Conservation (phyloP, 1,140 invertebrate species). For the Planococcus citri region DNA sequence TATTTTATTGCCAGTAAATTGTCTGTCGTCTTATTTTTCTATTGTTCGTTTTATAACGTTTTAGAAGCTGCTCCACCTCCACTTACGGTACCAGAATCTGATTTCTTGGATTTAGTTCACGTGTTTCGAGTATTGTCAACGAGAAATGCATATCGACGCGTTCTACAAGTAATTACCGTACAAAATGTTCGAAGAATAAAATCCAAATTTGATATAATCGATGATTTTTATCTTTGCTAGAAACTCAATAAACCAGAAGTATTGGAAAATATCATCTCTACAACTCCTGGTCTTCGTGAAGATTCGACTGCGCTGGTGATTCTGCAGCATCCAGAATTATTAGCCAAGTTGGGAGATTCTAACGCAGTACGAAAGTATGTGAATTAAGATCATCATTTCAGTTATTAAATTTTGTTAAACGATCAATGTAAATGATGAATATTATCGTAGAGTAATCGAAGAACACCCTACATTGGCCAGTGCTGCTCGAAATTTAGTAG, state of each 20-base stretch:
- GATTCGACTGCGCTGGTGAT: slow-evolving; percentile 43
- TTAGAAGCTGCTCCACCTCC: neutral
- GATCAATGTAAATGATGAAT: neutral
- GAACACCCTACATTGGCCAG: slow-evolving; percentile 39
- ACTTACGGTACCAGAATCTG: neutral
- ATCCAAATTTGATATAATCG: neutral
- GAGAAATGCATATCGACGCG: neutral
- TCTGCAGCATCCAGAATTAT: slow-evolving; percentile 43
- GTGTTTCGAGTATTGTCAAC: slow-evolving; percentile 13
- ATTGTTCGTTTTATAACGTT: neutral
- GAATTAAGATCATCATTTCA: too few species aligned
- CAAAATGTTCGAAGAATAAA: neutral
- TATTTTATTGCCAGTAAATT: too few species aligned
- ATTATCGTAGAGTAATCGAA: slow-evolving; percentile 35
- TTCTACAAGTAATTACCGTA: slow-evolving; percentile 12
- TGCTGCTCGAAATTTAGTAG: slow-evolving; percentile 39
- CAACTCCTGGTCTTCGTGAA: slow-evolving; percentile 38
- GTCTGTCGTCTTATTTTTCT: neutral
- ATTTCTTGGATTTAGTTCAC: neutral
- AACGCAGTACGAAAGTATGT: slow-evolving; percentile 38
- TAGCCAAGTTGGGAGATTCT: slow-evolving; percentile 39
- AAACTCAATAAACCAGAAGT: slow-evolving; percentile 40
- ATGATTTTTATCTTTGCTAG: slow-evolving; percentile 30
- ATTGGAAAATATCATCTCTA: slow-evolving; percentile 42
- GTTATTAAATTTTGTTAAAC: neutral